Conservation (phyloP, 1,140 invertebrate genomes). For the Oedothorax gibbosus region DNA sequence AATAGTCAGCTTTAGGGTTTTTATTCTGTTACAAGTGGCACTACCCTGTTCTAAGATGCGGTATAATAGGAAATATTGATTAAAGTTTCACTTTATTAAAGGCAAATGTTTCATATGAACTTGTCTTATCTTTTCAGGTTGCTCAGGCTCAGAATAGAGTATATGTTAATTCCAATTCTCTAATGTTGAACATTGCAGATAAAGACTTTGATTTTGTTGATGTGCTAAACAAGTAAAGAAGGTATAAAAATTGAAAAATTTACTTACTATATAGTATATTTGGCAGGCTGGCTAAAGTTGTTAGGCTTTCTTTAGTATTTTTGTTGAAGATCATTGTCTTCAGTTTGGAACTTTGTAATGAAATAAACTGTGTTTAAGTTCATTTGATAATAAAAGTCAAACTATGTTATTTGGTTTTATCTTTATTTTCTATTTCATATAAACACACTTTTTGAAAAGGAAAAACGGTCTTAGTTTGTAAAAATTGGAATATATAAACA, state of each 20-base stretch:
- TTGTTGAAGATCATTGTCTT: no score
- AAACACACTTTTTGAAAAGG: slow-evolving; percentile 34
- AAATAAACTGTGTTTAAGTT: background rate
- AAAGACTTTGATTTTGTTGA: slow-evolving; percentile 82
- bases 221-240: slow-evolving; percentile 4
- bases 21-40: no score
- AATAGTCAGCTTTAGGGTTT: no score
- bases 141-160: slow-evolving; percentile 85
- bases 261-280: background rate
- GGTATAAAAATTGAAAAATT: background rate
- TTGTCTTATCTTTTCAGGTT: background rate
- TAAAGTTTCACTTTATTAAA: no score
- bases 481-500: slow-evolving; percentile 44
- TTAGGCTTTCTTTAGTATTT: background rate
- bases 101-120: no score
- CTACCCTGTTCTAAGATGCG: no score
- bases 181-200: slow-evolving; percentile 98
- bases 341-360: no score
- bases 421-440: slow-evolving; percentile 40
- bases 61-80: no score
- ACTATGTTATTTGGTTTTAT: background rate
- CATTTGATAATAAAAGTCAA: slow-evolving; percentile 13
- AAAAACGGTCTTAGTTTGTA: slow-evolving; percentile 16
- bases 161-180: slow-evolving; percentile 89
- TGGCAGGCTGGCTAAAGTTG: background rate